These are phyloP conservation scores for Apaloderma vittatum DNA, from an alignment of 2,113 vertebrate genomes.

Conservation along the genomic window DNA sequence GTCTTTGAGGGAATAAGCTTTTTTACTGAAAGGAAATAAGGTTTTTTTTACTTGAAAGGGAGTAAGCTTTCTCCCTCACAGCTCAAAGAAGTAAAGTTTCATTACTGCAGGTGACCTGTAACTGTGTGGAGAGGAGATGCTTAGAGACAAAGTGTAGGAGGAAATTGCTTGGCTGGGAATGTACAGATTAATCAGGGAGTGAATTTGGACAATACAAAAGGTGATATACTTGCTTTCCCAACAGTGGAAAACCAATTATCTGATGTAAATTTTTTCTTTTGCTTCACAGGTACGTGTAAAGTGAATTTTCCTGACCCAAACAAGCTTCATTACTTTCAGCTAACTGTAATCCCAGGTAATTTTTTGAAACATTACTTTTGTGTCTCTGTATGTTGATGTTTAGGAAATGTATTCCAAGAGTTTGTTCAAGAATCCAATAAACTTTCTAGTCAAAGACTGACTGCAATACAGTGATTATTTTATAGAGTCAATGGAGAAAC, in stretches of 20 bases:
- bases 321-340: slow-evolving; percentile 94
- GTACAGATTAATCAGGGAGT: background rate
- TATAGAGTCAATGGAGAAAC: background rate
- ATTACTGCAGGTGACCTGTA: background rate
- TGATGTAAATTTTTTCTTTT: slow-evolving; percentile 28
- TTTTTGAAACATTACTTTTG: background rate
- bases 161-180: background rate
- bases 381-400: background rate
- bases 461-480: background rate
- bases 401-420: background rate
- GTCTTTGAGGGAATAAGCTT: background rate
- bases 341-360: slow-evolving; percentile 94
- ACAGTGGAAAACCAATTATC: background rate
- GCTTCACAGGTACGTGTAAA: slow-evolving; percentile 90
- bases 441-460: background rate
- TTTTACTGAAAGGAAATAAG: too few relatives aligned
- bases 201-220: background rate
- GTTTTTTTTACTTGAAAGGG: background rate
- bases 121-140: background rate
- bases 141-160: background rate
- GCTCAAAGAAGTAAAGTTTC: background rate
- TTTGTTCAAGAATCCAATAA: background rate
- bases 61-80: background rate
- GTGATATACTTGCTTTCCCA: background rate
- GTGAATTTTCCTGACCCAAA: slow-evolving; percentile 94